Evolutionary conservation across 2,888 invertebrate species (phyloP), one percentile per base, ranked within the genome.

Genomic region (Synanthedon andrenaeformis): DNA sequence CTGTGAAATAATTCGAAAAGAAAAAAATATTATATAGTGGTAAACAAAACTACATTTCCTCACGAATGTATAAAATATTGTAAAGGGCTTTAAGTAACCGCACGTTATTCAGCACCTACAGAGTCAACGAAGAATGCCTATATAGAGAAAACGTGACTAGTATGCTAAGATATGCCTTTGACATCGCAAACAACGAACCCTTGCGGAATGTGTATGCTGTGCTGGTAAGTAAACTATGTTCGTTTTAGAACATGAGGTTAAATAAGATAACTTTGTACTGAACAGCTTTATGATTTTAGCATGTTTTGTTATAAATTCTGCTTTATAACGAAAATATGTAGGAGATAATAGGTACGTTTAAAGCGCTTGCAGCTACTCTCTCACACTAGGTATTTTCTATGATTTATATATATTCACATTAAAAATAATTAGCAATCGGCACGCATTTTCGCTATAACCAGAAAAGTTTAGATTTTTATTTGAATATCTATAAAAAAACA

Each of bases 71-170:
- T 56, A 55, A 62, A 63, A 23, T 17, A 49, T 42, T 52, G 51
- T 49, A 55, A 55, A 53, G 35, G 35, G 59, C 59, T 58, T 58
- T 57, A 58, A 52, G 50, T 56, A 67, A 60, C 61, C 65, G 58
- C 61, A 59, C 59, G 68, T 63, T 62, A 59, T 58, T 64, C 59
- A 57, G 57, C 59, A 58, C 54, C 63, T 60, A 62, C 62, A 67
- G 69, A 68, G 63, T 71, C 72, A 74, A 74, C 70, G 68, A 70
- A 67, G 62, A 69, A 65, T 58, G 66, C 66, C 67, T 69, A 70
- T 23, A 23, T 65, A 61, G 58, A 56, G 57, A 59, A 59, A 62
- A 76, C 75, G 76, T 77, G 76, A 67, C 66, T 57, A 57, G 69
- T 55, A 65, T 65, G 51, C 58, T 56, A 59, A 60, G 63, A 69